These are phyloP conservation scores for Thera obeliscata DNA, from an alignment of 2,888 invertebrate species.

Conservation along the genomic window DNA sequence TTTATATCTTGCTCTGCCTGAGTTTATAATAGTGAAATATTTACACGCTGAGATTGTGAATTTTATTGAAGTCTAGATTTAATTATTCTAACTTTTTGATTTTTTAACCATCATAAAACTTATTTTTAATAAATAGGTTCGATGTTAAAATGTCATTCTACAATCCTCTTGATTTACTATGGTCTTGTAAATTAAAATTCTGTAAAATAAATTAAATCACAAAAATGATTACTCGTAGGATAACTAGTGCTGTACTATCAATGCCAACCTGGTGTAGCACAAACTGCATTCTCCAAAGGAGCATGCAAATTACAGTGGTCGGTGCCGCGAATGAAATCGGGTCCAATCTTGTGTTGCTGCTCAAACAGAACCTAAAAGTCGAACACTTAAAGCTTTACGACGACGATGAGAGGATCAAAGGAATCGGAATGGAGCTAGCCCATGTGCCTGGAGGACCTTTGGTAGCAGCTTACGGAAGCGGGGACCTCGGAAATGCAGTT, in stretches of 20 bases:
- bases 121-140: too few species aligned
- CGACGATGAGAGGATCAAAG: conserved; percentile 55
- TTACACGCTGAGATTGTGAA: too few species aligned
- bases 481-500: conserved; percentile 52
- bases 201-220: conserved; percentile 26
- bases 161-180: conserved; percentile 8
- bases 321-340: conserved; percentile 65
- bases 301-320: conserved; percentile 64
- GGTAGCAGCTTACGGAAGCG: conserved; percentile 50
- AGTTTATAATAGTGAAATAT: too few species aligned
- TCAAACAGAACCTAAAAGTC: conserved; percentile 62
- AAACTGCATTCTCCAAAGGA: conserved; percentile 39
- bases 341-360: conserved; percentile 58
- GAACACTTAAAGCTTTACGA: conserved; percentile 60
- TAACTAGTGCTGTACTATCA: conserved; percentile 15
- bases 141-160: neutral
- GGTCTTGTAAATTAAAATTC: conserved; percentile 28
- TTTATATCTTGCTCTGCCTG: too few species aligned
- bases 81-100: too few species aligned
- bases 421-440: conserved; percentile 57
- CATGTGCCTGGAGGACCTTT: conserved; percentile 58
- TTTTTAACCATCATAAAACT: too few species aligned
- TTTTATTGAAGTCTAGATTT: too few species aligned
- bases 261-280: conserved; percentile 25
- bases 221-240: conserved; percentile 37